These are phyloP conservation scores for Spodoptera picta DNA, from an alignment of 2,888 invertebrate genomes.

Conservation along the genomic window DNA sequence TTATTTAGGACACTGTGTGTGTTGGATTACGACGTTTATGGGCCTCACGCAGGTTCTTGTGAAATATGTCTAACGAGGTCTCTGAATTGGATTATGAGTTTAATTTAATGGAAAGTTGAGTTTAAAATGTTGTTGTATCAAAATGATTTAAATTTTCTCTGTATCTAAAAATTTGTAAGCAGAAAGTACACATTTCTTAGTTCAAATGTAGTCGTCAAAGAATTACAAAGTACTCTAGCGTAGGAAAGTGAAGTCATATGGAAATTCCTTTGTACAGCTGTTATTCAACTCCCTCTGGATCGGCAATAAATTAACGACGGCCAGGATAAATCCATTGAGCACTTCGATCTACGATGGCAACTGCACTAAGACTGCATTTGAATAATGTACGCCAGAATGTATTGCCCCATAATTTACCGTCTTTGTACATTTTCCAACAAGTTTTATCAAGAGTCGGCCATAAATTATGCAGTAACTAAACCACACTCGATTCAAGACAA, in stretches of 20 bases:
- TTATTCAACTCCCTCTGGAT: slow-evolving; percentile 76
- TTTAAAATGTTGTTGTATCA: no score
- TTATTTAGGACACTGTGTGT: slow-evolving; percentile 46
- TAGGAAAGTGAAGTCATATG: slow-evolving; percentile 33
- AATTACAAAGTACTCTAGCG: slow-evolving; percentile 17
- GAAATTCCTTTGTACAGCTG: slow-evolving; percentile 64
- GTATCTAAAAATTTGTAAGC: no score
- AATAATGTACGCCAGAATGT: slow-evolving; percentile 70
- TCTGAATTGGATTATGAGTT: slow-evolving; percentile 36
- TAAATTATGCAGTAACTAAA: slow-evolving; percentile 38
- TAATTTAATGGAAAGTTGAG: slow-evolving; percentile 4
- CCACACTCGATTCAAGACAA: slow-evolving; percentile 10
- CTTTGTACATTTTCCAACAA: slow-evolving; percentile 52
- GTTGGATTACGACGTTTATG: slow-evolving; percentile 42
- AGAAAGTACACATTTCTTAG: neutral
- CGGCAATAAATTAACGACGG: slow-evolving; percentile 79
- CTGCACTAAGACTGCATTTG: slow-evolving; percentile 74
- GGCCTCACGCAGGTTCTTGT: slow-evolving; percentile 31
- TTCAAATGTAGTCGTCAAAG: neutral
- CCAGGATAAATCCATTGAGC: slow-evolving; percentile 79
- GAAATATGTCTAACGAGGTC: slow-evolving; percentile 31
- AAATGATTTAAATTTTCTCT: no score
- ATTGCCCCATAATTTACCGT: slow-evolving; percentile 60
- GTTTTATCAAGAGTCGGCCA: slow-evolving; percentile 47
- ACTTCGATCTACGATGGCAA: slow-evolving; percentile 72